Evolutionary conservation across 2,797 vertebrate genomes (phyloP).

Genomic region (Helarctos malayanus): DNA sequence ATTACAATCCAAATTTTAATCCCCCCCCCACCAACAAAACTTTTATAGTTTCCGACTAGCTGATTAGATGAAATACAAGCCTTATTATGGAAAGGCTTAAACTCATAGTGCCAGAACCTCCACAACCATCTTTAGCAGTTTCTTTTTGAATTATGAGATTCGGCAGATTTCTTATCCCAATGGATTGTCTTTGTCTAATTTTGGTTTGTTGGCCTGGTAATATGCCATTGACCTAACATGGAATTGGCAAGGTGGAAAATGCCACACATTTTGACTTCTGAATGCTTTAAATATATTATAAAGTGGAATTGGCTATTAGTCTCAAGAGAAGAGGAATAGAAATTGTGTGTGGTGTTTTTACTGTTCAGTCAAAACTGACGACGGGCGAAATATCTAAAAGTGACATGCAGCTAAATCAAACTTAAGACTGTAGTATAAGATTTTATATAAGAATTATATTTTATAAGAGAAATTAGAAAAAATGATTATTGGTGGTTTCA

Average conservation of each 20-base stretch:
- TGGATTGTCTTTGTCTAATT: slow-evolving; percentile 58
- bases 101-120: slow-evolving; percentile 64
- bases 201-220: slow-evolving; percentile 65
- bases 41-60: slow-evolving; percentile 77
- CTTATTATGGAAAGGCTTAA: slow-evolving; percentile 63
- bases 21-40: not conserved
- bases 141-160: slow-evolving; percentile 68
- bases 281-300: slow-evolving; percentile 56
- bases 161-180: slow-evolving; percentile 52
- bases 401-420: not conserved
- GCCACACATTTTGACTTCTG: slow-evolving; percentile 71
- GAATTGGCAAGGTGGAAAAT: slow-evolving; percentile 71
- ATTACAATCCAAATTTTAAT: slow-evolving; percentile 62
- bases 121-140: slow-evolving; percentile 65
- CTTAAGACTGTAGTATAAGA: not conserved
- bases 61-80: slow-evolving; percentile 78
- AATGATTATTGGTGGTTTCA: not conserved
- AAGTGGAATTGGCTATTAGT: slow-evolving; percentile 55
- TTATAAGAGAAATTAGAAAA: slow-evolving; percentile 29
- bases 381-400: slow-evolving; percentile 28
- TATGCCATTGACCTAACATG: slow-evolving; percentile 17
- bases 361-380: slow-evolving; percentile 33
- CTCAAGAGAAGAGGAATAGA: slow-evolving; percentile 10
- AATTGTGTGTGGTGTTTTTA: slow-evolving; percentile 24
- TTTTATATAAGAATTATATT: slow-evolving; percentile 47